These are phyloP conservation scores for Dione vanillae DNA, from an alignment of 2,888 invertebrate genomes.

Conservation along the genomic window DNA sequence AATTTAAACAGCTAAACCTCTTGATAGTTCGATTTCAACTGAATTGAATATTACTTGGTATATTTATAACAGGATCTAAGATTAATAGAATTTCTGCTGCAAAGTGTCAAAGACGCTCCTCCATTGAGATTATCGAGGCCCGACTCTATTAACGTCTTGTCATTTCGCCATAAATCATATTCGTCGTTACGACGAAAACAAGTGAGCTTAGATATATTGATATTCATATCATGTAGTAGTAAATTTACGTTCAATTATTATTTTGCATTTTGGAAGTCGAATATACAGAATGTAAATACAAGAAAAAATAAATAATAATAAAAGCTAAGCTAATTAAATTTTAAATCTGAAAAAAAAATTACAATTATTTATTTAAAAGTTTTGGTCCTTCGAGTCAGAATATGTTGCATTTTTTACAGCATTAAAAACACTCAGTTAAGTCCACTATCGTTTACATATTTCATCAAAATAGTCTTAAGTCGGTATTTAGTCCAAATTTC, in stretches of 20 bases:
- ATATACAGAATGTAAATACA: too few species aligned
- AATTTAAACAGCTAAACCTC: constrained; percentile 6
- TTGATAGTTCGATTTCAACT: background rate
- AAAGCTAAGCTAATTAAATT: too few species aligned
- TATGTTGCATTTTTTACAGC: background rate
- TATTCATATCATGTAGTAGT: background rate
- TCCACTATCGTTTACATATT: constrained; percentile 1
- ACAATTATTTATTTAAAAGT: too few species aligned
- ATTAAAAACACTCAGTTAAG: background rate
- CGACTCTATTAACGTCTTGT: constrained; percentile 12
- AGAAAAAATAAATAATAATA: too few species aligned
- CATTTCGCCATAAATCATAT: constrained; percentile 18
- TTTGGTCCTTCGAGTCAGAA: background rate
- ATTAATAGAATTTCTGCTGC: constrained; percentile 18
- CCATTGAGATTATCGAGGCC: constrained; percentile 23
- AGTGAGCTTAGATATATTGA: background rate
- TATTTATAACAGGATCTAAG: constrained; percentile 16
- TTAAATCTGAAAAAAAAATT: too few species aligned
- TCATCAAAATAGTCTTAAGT: background rate
- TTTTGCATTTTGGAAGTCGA: too few species aligned
- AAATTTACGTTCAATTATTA: background rate
- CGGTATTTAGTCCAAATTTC: constrained; percentile 11
- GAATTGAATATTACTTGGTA: background rate
- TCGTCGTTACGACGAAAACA: constrained; percentile 9
- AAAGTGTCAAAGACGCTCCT: constrained; percentile 17